A percentile compares a stretch with the other conserved stretches of the same genome.
These are phyloP conservation scores for Monopterus albus DNA, from an alignment of 2,113 vertebrate genomes.

Conservation along the genomic window DNA sequence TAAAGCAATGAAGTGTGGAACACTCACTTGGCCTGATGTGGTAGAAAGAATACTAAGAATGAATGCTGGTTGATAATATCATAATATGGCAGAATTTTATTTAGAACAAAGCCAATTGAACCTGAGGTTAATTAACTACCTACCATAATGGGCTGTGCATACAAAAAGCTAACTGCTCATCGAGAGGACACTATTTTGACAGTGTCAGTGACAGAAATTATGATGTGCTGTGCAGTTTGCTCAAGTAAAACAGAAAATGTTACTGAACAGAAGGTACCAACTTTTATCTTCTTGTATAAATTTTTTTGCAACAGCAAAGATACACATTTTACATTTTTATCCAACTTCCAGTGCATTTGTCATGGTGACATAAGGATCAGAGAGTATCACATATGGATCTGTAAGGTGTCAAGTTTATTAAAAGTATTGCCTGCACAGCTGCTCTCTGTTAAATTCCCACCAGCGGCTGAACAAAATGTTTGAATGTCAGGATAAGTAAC, in stretches of 20 bases:
- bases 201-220: conserved; percentile 1
- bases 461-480: neutral
- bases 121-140: conserved; percentile 23
- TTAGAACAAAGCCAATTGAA: conserved; percentile 2
- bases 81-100: conserved; percentile 8
- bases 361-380: too few relatives aligned
- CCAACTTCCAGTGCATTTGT: neutral
- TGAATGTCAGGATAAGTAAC: too few relatives aligned
- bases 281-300: neutral
- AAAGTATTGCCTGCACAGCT: neutral
- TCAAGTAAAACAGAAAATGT: too few relatives aligned
- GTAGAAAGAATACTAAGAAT: neutral
- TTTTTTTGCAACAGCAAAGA: neutral
- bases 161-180: conserved; percentile 16
- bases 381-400: too few relatives aligned
- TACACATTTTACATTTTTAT: neutral
- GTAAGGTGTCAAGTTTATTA: neutral
- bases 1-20: neutral
- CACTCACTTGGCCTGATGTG: neutral
- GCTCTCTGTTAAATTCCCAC: neutral
- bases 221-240: neutral
- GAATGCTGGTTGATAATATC: neutral
- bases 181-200: neutral
- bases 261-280: neutral
- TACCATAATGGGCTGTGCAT: conserved; percentile 10